Base-by-base conservation (phyloP, 2,797 vertebrate species). In the Crossoptilon crossoptilon region DNA sequence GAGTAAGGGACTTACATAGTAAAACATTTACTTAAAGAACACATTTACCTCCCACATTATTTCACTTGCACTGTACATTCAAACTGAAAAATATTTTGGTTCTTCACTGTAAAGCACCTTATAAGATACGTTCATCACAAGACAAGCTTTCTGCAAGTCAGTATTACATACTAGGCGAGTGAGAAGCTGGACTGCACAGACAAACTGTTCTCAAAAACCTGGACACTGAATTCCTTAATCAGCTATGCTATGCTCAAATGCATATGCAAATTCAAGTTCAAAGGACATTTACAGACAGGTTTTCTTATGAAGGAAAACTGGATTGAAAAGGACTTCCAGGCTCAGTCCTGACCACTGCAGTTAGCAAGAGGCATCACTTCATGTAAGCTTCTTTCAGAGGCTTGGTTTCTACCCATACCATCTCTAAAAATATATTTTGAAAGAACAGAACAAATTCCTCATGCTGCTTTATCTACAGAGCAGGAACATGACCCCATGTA, bases 61-160 rank as follows among this genome's bases (percentile, higher is more conserved):
- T 91, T 90, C 73, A 95, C 84, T 74, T 84, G 91, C 69, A 92
- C 67, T 92, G 39, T 91, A 96, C 93, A 97, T 91, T 85, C 89
- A 73, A 96, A 95, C 84, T 39, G 83, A 93, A 87, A 71, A 90
- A 55, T 31, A 76, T 95, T 97, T 96, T 93, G 79, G 96, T 95
- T 96, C 60, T 84, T 90, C 71, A 95, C 96, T 24, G 56, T 93
- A 96, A 97, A 97, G 96, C 96, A 97, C 86, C 97, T 88, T 95
- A 95, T 73, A 88, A 88, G 95, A 66, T 82, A 91, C 90, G 93
- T 95, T 90, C 88, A 96, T 96, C 85, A 95, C 88, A 93, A 67
- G 90, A 95, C 56, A 93, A 92, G 94, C 76, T 90, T 86, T 77
- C 79, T 55, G 74, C 74, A 93, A 93, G 70, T 71, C 62, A 82